phyloP scores from a whole-genome alignment of 92 coral and sea anemone species.

The Parazoanthus swiftii region DNA sequence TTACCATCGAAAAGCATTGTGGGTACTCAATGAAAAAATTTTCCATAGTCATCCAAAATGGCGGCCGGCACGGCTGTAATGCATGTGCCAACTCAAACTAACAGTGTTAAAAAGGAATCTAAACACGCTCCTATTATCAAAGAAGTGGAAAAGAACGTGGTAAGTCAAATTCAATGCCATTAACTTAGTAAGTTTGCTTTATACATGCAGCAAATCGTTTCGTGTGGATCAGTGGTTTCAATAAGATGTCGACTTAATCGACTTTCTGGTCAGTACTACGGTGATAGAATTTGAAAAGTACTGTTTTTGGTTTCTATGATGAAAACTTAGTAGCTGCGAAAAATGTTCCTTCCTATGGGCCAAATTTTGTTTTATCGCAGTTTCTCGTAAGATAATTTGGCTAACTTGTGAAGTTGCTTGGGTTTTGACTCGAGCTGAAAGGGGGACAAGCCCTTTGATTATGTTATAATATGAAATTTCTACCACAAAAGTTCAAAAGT shows the following conservation, averaged over 20 bases:
- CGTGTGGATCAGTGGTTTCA: constrained; percentile 38
- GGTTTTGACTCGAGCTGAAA: constrained; percentile 4
- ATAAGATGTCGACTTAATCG: constrained; percentile 37
- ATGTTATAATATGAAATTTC: neutral
- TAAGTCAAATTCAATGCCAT: constrained; percentile 29
- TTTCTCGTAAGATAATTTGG: neutral
- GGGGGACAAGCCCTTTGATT: constrained; percentile 16
- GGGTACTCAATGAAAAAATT: constrained; percentile 61
- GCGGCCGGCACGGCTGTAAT: constrained; percentile 99
- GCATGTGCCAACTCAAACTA: constrained; percentile 86
- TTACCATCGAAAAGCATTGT: constrained; percentile 46
- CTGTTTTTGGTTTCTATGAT: constrained; percentile 1
- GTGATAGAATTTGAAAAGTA: constrained; percentile 27
- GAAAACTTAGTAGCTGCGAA: neutral
- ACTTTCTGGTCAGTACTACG: constrained; percentile 23
- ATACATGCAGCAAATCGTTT: constrained; percentile 9
- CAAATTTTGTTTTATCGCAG: neutral
- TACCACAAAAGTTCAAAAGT: neutral
- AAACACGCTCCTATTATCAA: constrained; percentile 71
- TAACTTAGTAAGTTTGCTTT: constrained; percentile 3
- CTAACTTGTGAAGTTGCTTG: neutral
- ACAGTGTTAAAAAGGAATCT: constrained; percentile 75
- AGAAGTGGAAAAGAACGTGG: constrained; percentile 77
- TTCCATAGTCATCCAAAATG: constrained; percentile 95
- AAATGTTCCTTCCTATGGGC: neutral